Evolutionary conservation across 2,888 invertebrate genomes (phyloP), one percentile per base, ranked within the genome.

Genomic region (Rhagophthalmus giganteus): DNA sequence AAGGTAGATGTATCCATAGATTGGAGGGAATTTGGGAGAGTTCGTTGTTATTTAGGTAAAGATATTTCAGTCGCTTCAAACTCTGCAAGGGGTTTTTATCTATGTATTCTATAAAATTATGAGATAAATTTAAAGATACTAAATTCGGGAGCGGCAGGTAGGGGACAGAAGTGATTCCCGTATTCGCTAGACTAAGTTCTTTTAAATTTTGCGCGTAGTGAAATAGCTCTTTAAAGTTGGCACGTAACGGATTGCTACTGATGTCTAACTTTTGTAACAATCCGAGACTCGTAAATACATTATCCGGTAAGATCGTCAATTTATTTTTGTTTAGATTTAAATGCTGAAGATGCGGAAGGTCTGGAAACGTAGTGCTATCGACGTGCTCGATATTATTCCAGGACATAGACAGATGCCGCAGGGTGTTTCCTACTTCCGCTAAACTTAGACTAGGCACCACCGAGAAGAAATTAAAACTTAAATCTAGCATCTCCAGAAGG

Each of bases 171-270:
- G 82, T 85, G 64, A 94, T 82, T 56, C 88, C 88, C 73, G 88
- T 85, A 70, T 84, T 84, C 42, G 87, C 85, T 65, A 94, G 78
- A 68, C 84, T 87, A 61, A 94, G 79, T 68, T 85, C 82, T 70
- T 88, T 84, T 57, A 94, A 79, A 67, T 87, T 86, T 42, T 89
- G 90, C 38, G 91, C 83, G 74, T 91, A 90, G 70, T 92, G 87
- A 70, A 93, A 90, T 38, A 93, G 80, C 74, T 93, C 91, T 68
- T 90, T 90, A 70, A 90, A 85, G 77, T 90, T 90, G 54, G 92
- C 89, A 62, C 90, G 85, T 55, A 93, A 77, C 24, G 84, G 82
- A 76, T 93, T 93, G 60, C 82, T 84, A 60, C 90, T 87, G 37
- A 94, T 78, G 75, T 93, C 90, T 64, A 94, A 78, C 63, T 84